Percentiles rank a stretch among this genome's conserved stretches.
Conservation (phyloP, 2,797 vertebrate species). For the Cynopterus sphinx region DNA sequence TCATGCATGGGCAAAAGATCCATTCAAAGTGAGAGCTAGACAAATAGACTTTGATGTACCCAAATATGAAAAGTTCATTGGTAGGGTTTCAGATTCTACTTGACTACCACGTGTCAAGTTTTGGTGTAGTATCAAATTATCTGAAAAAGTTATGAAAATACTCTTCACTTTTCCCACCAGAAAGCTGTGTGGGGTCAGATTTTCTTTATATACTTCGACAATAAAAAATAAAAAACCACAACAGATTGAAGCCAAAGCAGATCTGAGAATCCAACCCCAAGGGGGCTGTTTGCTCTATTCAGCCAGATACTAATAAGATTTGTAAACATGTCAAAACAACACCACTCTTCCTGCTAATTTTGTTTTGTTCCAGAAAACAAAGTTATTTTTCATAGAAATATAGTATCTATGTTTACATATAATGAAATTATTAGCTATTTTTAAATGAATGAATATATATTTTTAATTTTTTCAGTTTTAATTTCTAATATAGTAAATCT, state of each 20-base stretch:
- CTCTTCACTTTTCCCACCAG: neutral
- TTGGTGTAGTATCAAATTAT: slow-evolving; percentile 47
- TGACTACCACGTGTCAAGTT: slow-evolving; percentile 30
- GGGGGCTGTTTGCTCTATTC: neutral
- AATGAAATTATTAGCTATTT: neutral
- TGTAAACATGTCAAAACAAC: slow-evolving; percentile 6
- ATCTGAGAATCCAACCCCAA: neutral
- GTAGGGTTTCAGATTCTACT: slow-evolving; percentile 3
- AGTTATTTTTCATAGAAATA: slow-evolving; percentile 33
- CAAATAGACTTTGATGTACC: slow-evolving; percentile 16
- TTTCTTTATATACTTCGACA: slow-evolving; percentile 5
- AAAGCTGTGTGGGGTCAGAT: neutral
- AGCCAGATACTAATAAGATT: slow-evolving; percentile 24
- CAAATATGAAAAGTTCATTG: neutral
- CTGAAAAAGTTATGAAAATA: slow-evolving; percentile 17
- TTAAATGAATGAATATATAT: neutral
- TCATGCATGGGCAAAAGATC: neutral
- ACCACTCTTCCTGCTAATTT: slow-evolving; percentile 17
- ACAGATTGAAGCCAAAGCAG: neutral
- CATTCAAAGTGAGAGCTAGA: slow-evolving; percentile 6
- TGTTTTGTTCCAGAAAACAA: slow-evolving; percentile 35
- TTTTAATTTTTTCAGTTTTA: neutral
- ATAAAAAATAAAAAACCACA: neutral
- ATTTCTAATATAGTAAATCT: slow-evolving; percentile 1
- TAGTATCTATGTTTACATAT: neutral